Percentiles rank a stretch among this genome's conserved stretches.
Conservation (phyloP, 2,113 vertebrate species). For the Lophochroa leadbeateri region DNA sequence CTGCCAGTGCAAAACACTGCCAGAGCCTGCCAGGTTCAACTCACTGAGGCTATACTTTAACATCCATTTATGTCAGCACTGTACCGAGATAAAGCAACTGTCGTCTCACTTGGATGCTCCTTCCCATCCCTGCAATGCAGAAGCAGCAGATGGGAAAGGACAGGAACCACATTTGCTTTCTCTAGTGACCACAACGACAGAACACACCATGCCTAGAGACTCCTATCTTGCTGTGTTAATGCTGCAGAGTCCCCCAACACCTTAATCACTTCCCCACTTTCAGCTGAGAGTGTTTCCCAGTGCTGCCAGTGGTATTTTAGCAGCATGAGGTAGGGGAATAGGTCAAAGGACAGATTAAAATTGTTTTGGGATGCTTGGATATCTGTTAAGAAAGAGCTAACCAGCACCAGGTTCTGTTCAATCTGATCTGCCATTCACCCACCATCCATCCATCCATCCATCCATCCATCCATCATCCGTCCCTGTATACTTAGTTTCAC, state of each 20-base stretch:
- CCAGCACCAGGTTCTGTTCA: neutral
- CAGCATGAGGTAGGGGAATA: neutral
- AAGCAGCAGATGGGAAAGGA: neutral
- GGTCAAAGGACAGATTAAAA: neutral
- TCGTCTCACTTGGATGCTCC: neutral
- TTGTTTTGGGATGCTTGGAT: neutral
- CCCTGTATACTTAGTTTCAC: neutral
- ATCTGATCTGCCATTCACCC: neutral
- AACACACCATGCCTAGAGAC: neutral
- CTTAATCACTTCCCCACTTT: neutral
- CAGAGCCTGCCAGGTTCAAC: neutral
- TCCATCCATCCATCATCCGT: neutral
- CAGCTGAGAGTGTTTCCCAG: neutral
- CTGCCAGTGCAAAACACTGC: neutral
- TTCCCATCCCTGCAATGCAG: neutral
- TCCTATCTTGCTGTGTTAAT: neutral
- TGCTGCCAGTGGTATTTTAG: neutral
- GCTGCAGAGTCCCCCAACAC: neutral
- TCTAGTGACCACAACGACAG: neutral
- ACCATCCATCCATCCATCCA: no score
- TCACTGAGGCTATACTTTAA: neutral
- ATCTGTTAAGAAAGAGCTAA: neutral
- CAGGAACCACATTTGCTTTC: neutral
- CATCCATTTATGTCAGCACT: neutral
- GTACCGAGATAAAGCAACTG: neutral